These are phyloP conservation scores for Teleopsis dalmanni DNA, from an alignment of 1,140 invertebrate genomes.

Conservation along the genomic window DNA sequence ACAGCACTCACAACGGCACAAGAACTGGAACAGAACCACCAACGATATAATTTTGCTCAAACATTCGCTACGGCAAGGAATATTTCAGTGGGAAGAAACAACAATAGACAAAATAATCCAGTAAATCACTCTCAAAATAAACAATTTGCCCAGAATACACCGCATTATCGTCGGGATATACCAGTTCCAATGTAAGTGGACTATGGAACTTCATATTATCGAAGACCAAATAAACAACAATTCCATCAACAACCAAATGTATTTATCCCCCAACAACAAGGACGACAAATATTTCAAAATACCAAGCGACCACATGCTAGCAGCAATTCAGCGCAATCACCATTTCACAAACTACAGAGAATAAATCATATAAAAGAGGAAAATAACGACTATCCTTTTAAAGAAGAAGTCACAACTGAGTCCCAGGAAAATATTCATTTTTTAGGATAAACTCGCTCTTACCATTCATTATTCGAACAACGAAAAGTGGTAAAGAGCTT, in stretches of 20 bases:
- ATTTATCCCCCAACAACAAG: no score
- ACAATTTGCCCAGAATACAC: no score
- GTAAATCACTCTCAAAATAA: no score
- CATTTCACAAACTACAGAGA: no score
- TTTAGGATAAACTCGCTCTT: conserved; percentile 15
- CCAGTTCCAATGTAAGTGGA: conserved; percentile 7
- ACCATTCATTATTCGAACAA: conserved; percentile 9
- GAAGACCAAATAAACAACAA: neutral
- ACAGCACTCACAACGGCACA: neutral
- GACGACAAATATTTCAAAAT: no score
- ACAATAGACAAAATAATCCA: neutral
- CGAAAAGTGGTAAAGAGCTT: conserved; percentile 11
- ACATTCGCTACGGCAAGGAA: neutral
- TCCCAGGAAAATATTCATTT: conserved; percentile 7
- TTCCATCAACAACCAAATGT: no score
- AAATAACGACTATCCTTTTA: neutral
- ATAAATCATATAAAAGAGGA: neutral
- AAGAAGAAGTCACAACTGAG: neutral
- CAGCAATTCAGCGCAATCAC: neutral
- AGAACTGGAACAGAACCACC: neutral
- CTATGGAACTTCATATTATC: neutral
- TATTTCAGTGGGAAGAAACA: neutral
- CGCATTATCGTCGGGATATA: no score
- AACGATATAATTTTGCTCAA: neutral
- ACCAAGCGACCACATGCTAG: conserved; percentile 4